Percentiles rank a stretch among this genome's conserved stretches.
These are phyloP conservation scores for Zapornia atra DNA, from an alignment of 2,113 vertebrate genomes.

Conservation along the genomic window DNA sequence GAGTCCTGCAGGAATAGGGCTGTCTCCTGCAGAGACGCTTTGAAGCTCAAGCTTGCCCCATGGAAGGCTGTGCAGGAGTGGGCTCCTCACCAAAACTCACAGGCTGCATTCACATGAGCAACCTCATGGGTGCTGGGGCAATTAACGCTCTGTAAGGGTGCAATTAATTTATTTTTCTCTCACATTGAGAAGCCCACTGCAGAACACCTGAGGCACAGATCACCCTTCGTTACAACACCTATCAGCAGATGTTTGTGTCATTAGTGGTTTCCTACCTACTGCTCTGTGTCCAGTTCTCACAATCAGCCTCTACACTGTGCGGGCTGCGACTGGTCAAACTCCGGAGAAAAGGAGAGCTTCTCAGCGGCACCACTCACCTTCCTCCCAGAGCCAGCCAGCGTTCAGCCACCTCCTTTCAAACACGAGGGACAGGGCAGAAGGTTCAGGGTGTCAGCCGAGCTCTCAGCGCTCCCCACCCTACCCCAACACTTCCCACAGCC, in stretches of 20 bases:
- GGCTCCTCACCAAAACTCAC: background rate
- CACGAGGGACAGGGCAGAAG: background rate
- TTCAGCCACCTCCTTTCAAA: background rate
- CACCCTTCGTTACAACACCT: background rate
- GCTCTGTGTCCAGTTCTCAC: background rate
- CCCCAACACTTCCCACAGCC: background rate
- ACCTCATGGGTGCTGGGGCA: rapidly evolving
- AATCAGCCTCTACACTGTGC: background rate
- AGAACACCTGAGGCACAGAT: background rate
- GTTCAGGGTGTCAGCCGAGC: background rate
- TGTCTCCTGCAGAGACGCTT: background rate
- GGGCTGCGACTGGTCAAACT: background rate
- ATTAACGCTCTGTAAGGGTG: background rate
- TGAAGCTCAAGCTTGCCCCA: rapidly evolving
- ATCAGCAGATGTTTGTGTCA: background rate
- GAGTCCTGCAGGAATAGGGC: background rate
- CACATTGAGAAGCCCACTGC: background rate
- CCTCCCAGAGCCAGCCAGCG: rapidly evolving
- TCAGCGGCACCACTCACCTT: rapidly evolving
- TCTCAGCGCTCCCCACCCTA: background rate
- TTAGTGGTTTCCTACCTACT: background rate
- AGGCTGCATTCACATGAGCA: background rate
- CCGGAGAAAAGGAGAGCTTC: background rate
- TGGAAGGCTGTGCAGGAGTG: rapidly evolving
- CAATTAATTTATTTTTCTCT: background rate